Base-by-base conservation (phyloP, 2,797 vertebrate species). In the Falco naumanni region DNA sequence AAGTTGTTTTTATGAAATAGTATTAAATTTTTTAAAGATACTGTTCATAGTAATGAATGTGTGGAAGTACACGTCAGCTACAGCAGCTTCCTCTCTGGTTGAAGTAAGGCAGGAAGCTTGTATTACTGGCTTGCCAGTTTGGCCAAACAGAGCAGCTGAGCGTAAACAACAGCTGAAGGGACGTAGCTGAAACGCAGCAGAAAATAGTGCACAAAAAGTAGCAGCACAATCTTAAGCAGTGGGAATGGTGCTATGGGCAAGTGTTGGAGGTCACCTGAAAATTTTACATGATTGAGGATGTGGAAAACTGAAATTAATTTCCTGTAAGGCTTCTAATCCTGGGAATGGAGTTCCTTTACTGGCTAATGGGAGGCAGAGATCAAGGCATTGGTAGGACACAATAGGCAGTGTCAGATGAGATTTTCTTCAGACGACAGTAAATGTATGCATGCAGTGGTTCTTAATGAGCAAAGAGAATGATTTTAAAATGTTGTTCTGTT, bases 1-100 rank as follows among this genome's bases (percentile, higher is more conserved):
- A 63, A 48, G 5, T 66, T 60, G 41, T 33, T 79, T 51, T 54
- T 2, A 19, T 74, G 21, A 76, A 93, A 41, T 34, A 70, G 8
- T 56, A 50, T 63, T 57, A 85, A 6, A 16, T 57, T 75, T 95
- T 84, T 85, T 80, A 45, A 89, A 74, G 72, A 41, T 71, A 26
- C 41, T 70, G 16, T 57, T 87, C 48, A 11, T 45, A 59, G 31
- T 87, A 76, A 72, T 89, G 93, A 95, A 94, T 91, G 87, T 81
- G 78, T 94, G 94, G 90, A 97, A 95, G 84, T 95, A 51, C 61
- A 85, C 8, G 6, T 94, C 91, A 96, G 54, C 82, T 92, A n/a
- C 33, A 78, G 68, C 69, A 77, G 59, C 84, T 96, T 95, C 93
- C 92, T 95, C 51, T 84, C 50, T 75, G 60, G 34, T 66, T 89